These are phyloP conservation scores for Creontiades dilutus DNA, from an alignment of 2,888 invertebrate species.

Conservation along the genomic window DNA sequence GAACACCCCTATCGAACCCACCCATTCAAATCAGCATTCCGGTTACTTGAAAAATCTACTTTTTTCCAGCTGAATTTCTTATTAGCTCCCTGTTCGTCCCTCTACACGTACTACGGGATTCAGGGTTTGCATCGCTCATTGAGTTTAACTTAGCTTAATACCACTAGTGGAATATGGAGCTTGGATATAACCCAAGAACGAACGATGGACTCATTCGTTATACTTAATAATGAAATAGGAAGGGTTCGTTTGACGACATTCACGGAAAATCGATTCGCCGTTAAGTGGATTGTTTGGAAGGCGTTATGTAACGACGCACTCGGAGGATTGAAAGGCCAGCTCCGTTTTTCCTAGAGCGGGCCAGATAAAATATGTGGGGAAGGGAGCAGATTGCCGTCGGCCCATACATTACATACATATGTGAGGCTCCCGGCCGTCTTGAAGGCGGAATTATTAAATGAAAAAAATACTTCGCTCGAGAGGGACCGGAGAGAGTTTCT, in stretches of 20 bases:
- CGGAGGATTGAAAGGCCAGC: neutral
- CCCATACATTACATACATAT: constrained; percentile 65
- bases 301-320: constrained; percentile 50
- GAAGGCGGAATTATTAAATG: constrained; percentile 44
- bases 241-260: neutral
- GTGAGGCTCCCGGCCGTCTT: constrained; percentile 45
- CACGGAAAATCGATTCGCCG: constrained; percentile 15
- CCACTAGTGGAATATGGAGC: too few species aligned
- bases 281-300: constrained; percentile 57
- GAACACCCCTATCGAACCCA: too few species aligned
- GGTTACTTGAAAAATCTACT: too few species aligned
- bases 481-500: neutral
- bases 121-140: too few species aligned
- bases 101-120: too few species aligned
- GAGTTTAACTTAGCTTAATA: too few species aligned
- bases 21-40: too few species aligned
- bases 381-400: constrained; percentile 59
- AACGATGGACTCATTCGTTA: too few species aligned
- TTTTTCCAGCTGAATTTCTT: too few species aligned
- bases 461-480: constrained; percentile 2
- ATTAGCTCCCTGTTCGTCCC: too few species aligned
- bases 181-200: too few species aligned
- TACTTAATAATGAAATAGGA: too few species aligned
- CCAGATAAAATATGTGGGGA: constrained; percentile 40
- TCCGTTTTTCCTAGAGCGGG: neutral